These are phyloP conservation scores for Leptinotarsa peninsularis DNA, from an alignment of 2,888 invertebrate species.

Conservation along the genomic window DNA sequence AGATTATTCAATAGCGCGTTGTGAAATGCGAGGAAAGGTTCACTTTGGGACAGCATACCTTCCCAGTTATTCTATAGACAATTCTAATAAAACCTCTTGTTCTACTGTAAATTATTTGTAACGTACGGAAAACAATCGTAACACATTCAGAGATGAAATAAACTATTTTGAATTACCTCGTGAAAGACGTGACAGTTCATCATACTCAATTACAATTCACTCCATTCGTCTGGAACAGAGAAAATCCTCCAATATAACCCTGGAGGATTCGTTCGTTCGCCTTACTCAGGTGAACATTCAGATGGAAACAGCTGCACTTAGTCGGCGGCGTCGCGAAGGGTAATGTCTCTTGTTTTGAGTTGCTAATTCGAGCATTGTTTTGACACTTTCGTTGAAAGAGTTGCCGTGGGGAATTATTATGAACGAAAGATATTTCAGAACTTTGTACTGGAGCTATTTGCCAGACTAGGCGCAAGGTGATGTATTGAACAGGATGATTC, in stretches of 20 bases:
- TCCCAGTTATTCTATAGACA: too few relatives aligned
- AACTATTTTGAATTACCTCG: too few relatives aligned
- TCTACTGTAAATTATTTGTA: too few relatives aligned
- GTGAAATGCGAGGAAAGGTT: too few relatives aligned
- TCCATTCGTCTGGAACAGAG: not conserved
- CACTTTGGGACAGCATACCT: too few relatives aligned
- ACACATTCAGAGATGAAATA: too few relatives aligned
- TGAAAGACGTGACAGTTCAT: too few relatives aligned
- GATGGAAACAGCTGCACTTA: slow-evolving; percentile 13
- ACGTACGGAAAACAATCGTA: too few relatives aligned
- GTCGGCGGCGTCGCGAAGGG: slow-evolving; percentile 6
- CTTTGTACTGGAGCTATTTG: not conserved
- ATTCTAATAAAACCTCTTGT: too few relatives aligned
- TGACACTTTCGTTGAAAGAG: slow-evolving; percentile 14
- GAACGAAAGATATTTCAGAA: slow-evolving; percentile 7
- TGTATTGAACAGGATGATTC: not conserved
- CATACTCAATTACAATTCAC: too few relatives aligned
- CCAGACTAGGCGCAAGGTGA: not conserved
- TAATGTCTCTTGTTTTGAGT: slow-evolving; percentile 16
- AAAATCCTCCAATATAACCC: not conserved
- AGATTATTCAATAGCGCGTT: too few relatives aligned
- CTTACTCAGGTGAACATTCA: slow-evolving; percentile 8
- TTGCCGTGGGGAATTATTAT: slow-evolving; percentile 7
- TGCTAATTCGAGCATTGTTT: slow-evolving; percentile 20
- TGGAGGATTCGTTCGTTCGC: not conserved